Conservation (phyloP, 2,888 invertebrate species). For the Macrosoma leucophasiata region DNA sequence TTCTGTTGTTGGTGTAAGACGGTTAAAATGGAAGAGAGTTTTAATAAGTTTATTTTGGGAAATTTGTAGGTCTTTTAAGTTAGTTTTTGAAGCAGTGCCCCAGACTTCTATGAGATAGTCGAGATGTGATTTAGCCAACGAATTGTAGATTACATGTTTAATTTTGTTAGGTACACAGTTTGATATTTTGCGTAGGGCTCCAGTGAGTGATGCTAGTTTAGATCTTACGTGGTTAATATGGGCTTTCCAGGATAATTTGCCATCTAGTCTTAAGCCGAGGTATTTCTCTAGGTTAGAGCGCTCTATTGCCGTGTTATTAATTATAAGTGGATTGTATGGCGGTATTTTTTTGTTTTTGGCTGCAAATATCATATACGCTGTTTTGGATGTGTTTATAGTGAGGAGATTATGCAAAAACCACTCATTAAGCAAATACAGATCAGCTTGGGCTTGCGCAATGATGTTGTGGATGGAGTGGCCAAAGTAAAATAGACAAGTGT, state of each 20-base stretch:
- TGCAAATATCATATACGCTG: slow-evolving; percentile 9
- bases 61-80: slow-evolving; percentile 7
- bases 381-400: slow-evolving; percentile 10
- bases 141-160: slow-evolving; percentile 15
- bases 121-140: slow-evolving; percentile 13
- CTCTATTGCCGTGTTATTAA: slow-evolving; percentile 3
- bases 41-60: slow-evolving; percentile 18
- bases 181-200: slow-evolving; percentile 5
- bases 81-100: slow-evolving; percentile 10
- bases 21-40: slow-evolving; percentile 12
- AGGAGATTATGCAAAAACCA: slow-evolving; percentile 13
- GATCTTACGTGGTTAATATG: slow-evolving; percentile 8
- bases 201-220: slow-evolving; percentile 9
- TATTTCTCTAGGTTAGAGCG: slow-evolving; percentile 10
- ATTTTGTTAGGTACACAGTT: slow-evolving; percentile 9
- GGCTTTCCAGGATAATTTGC: slow-evolving; percentile 11
- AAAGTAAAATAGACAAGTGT: slow-evolving; percentile 13
- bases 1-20: slow-evolving; percentile 11
- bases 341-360: slow-evolving; percentile 6
- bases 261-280: slow-evolving; percentile 9
- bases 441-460: slow-evolving; percentile 9
- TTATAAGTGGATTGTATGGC: slow-evolving; percentile 4
- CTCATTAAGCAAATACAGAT: no score
- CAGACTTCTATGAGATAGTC: slow-evolving; percentile 16
- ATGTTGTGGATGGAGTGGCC: no score